phyloP scores from a whole-genome alignment of 2,797 vertebrate species.

The Bradypodion ventrale region DNA sequence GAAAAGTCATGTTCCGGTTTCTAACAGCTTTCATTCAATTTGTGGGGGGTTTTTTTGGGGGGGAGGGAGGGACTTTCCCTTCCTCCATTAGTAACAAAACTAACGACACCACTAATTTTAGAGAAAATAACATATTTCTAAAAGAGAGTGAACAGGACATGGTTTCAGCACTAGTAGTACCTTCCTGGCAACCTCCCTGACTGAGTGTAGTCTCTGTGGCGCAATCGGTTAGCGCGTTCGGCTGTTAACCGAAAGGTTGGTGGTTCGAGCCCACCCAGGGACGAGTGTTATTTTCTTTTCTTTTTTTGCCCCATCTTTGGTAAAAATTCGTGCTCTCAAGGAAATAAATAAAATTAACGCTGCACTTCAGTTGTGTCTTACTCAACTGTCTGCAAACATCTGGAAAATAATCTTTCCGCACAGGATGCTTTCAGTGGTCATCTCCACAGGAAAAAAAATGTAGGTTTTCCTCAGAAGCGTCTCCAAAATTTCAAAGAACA shows the following conservation, averaged over 20 bases:
- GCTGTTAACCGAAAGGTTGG: constrained; percentile 71
- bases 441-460: too few species aligned
- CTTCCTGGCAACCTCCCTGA: rapidly evolving
- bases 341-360: neutral
- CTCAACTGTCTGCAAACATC: neutral
- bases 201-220: constrained; percentile 60
- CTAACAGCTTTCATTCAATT: neutral
- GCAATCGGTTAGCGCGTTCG: constrained; percentile 63
- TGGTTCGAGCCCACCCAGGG: constrained; percentile 70
- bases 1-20: neutral
- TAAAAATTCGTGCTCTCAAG: neutral
- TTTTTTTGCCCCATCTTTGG: neutral
- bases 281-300: neutral
- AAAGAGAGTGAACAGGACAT: too few species aligned
- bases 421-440: neutral
- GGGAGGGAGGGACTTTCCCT: too few species aligned
- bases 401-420: neutral
- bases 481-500: neutral
- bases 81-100: rapidly evolving
- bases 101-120: too few species aligned
- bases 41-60: too few species aligned
- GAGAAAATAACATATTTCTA: too few species aligned
- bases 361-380: neutral
- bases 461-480: neutral
- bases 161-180: neutral